Base-by-base conservation (phyloP, 1,140 invertebrate genomes). In the Aphidius ervi region DNA sequence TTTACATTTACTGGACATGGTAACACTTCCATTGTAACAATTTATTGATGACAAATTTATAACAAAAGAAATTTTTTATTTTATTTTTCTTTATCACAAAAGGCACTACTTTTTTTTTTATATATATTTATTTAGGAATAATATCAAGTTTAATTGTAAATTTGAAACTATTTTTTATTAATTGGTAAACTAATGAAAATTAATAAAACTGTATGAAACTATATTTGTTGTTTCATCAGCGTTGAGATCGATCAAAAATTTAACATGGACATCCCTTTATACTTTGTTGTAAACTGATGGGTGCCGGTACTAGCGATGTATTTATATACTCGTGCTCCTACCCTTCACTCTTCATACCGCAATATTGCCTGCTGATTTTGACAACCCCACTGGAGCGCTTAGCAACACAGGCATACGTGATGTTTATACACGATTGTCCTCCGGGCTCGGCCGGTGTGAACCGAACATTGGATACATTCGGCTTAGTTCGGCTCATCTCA, bases 321-420 rank as follows among this genome's bases (percentile, higher is more conserved):
- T 64, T 50, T 77, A 75, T 65, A 74, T 73, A 75, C 75, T 65
- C 61, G 56, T 59, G 56, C 6, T 16, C 23, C 63, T 66, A 68
- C 67, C 10, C 61, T 46, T 31, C 23, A 3, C 23, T 31, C 23
- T 31, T 31, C 23, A 31, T 31, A 31, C 23, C 23, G 23, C 23
- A 31, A 1, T 31, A 31, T 31, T 31, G 23, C 20, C 54, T 57
- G 16, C 6, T 10, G 56, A 58, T 58, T 59, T 23, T 54, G 55
- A 47, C 23, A 45, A 65, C 61, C 70, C 65, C 64, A 54, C 67
- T 70, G 58, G 63, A 63, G 71, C 74, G 71, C 74, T 72, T 77
- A 76, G 74, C 75, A 77, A 77, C 75, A 77, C 73, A 70, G 73
- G 67, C 75, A 31, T 75, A 75, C 74, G 74, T 75, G 74, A 73